phyloP scores from a whole-genome alignment of 2,888 invertebrate genomes.

The Drosophila suboccidentalis region DNA sequence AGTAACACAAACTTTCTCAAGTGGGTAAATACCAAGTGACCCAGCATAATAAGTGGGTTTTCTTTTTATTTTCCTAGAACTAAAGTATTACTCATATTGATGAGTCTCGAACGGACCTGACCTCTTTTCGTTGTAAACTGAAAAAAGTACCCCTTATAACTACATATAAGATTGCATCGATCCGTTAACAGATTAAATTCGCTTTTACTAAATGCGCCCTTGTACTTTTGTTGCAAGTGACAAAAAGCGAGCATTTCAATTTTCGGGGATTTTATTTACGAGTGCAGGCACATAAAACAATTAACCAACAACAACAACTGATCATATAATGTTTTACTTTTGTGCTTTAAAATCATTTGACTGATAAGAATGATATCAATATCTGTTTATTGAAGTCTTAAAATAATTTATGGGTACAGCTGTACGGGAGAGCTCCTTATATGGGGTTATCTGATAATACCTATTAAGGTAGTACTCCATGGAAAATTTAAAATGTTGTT shows the following conservation, averaged over 20 bases:
- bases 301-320: constrained; percentile 14
- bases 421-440: constrained; percentile 10
- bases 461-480: no score
- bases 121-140: constrained; percentile 30
- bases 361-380: constrained; percentile 37
- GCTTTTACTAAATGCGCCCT: constrained; percentile 36
- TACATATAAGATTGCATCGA: constrained; percentile 16
- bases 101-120: constrained; percentile 23
- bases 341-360: constrained; percentile 28
- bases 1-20: constrained; percentile 2
- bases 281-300: constrained; percentile 43
- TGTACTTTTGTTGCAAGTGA: constrained; percentile 28
- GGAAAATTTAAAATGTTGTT: no score
- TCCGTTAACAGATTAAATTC: constrained; percentile 33
- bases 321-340: constrained; percentile 18
- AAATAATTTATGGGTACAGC: constrained; percentile 8
- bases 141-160: constrained; percentile 29
- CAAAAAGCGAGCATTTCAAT: constrained; percentile 41
- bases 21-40: constrained; percentile 32
- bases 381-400: constrained; percentile 11
- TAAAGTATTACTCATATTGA: constrained; percentile 27
- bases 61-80: constrained; percentile 34
- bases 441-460: neutral
- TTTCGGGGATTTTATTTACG: constrained; percentile 59
- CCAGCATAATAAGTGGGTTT: constrained; percentile 3